These are phyloP conservation scores for Hippopotamyrus pictus DNA, from an alignment of 2,797 vertebrate genomes.

Conservation along the genomic window DNA sequence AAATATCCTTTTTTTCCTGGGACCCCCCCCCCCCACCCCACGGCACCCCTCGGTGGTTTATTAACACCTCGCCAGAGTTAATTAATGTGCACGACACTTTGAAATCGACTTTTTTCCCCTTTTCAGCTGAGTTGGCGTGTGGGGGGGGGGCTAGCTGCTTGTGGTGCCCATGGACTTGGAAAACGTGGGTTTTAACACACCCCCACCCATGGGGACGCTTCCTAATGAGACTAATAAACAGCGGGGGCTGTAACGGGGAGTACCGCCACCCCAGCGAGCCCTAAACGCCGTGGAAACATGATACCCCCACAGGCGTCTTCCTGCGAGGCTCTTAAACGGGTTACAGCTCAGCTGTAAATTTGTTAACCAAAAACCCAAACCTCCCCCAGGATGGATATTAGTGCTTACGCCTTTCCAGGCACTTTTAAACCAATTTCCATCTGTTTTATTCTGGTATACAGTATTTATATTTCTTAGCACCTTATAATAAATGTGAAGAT, in stretches of 20 bases:
- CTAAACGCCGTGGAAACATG: background rate
- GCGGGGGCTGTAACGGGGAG: background rate
- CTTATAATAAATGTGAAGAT: slow-evolving; percentile 7
- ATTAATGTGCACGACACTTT: slow-evolving; percentile 11
- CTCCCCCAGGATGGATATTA: background rate
- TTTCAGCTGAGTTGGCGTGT: background rate
- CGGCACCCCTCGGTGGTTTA: background rate
- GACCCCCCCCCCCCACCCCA: background rate
- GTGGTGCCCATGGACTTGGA: background rate
- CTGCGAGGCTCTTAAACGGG: background rate
- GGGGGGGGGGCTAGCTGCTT: background rate
- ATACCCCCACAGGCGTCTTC: background rate
- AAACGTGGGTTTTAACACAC: background rate
- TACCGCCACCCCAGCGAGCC: background rate
- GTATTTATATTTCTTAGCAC: background rate
- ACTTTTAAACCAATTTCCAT: slow-evolving; percentile 2
- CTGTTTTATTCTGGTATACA: background rate
- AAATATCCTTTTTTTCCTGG: background rate
- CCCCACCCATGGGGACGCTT: background rate
- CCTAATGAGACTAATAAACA: slow-evolving; percentile 7
- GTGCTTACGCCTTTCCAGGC: background rate
- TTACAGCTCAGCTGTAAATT: slow-evolving; percentile 8
- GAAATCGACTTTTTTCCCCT: background rate
- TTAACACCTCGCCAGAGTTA: slow-evolving; percentile 10
- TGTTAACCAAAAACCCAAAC: background rate